Base-by-base conservation (phyloP, 2,888 invertebrate genomes). In the Eristalis tenax region DNA sequence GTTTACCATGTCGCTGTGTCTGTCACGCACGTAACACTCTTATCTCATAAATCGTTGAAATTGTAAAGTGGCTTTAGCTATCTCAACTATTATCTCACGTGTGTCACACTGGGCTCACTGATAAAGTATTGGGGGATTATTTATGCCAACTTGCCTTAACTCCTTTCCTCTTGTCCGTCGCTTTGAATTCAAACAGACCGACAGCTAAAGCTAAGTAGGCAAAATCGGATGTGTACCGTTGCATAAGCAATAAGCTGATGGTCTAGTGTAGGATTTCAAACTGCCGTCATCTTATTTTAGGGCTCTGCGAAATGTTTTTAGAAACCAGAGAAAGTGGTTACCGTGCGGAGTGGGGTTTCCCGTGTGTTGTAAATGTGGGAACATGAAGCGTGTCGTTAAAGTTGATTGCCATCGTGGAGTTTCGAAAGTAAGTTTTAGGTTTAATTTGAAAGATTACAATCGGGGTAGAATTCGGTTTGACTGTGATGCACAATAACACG, bases 41-140 rank as follows among this genome's bases (percentile, higher is more conserved):
- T 59, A 59, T 56, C 32, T 56, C 15, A 35, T 22, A 40, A 75
- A 74, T 75, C 18, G 26, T 59, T 59, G 40, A 76, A 68, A 68
- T 76, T 76, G 40, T 35, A 18, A 56, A 40, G 64, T 11, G 40
- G 64, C 64, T 71, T 65, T 40, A 57, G 65, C 64, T 70, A 78
- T 57, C 69, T 8, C 28, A 57, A 64, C 32, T 22, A 38, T 35
- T 78, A 78, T 71, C 78, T 71, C 78, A 71, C 70, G 70, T 78
- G 78, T 23, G 77, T 61, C 77, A 63, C 61, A 61, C 40, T 63
- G 69, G 69, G 22, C n/a, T 38, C 38, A 8, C 18, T 50, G 61
- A 78, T 78, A 78, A 56, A 71, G 18, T 40, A 65, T 32, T 69
- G 18, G 50, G 0, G 32, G 63, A 77, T 77, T 77, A 77, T 77